A percentile compares a stretch with the other conserved stretches of the same genome.
phyloP scores from a whole-genome alignment of 2,888 invertebrate species.

The Nemapogon koenigi region DNA sequence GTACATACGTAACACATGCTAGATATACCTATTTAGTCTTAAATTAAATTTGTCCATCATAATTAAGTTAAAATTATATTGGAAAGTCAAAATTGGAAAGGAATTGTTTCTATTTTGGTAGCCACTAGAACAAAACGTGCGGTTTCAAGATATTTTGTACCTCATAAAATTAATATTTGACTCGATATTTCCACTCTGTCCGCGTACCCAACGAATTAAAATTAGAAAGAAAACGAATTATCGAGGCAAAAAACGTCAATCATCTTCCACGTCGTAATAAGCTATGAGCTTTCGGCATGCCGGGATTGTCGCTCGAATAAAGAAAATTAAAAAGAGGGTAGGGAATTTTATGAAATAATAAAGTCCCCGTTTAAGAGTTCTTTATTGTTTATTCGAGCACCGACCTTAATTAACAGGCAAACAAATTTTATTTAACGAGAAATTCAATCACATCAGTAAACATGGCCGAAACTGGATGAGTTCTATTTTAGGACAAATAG shows the following conservation, averaged over 20 bases:
- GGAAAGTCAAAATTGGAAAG: too few relatives aligned
- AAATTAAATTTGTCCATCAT: too few relatives aligned
- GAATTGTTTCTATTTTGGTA: too few relatives aligned
- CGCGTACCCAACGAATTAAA: slow-evolving; percentile 5
- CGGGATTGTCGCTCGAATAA: slow-evolving; percentile 3
- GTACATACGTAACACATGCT: too few relatives aligned
- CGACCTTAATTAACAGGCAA: slow-evolving; percentile 38
- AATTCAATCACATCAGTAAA: slow-evolving; percentile 33
- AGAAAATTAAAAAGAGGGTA: slow-evolving; percentile 5
- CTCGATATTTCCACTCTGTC: too few relatives aligned
- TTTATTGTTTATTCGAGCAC: slow-evolving; percentile 28
- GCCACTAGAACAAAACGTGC: too few relatives aligned
- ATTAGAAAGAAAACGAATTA: slow-evolving; percentile 9
- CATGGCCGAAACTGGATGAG: not conserved
- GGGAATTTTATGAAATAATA: slow-evolving; percentile 25
- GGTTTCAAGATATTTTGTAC: too few relatives aligned
- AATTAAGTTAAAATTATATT: too few relatives aligned
- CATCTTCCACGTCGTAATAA: slow-evolving; percentile 7
- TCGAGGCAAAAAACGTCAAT: slow-evolving; percentile 7
- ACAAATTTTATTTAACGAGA: slow-evolving; percentile 35
- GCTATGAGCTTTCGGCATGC: slow-evolving; percentile 5
- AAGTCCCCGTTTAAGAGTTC: slow-evolving; percentile 18
- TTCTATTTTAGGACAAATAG: not conserved
- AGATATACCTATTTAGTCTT: too few relatives aligned
- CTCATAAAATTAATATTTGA: too few relatives aligned